Base-by-base conservation (phyloP, 2,888 invertebrate species). In the Diplolepis rosae region DNA sequence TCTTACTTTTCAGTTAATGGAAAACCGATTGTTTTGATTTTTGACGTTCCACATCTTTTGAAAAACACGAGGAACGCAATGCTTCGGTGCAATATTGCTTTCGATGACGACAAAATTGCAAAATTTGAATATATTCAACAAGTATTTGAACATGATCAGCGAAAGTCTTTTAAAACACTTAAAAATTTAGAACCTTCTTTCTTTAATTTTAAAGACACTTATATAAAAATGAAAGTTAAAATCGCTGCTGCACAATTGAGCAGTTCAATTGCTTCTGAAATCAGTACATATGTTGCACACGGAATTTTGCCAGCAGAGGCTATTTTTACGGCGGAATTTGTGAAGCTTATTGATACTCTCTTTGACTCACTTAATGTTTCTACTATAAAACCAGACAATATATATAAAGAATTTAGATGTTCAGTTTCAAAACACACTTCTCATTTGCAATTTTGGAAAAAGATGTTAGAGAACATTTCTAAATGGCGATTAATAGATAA, bases 21-120 rank as follows among this genome's bases (percentile, higher is more conserved):
- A 1, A 24, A 9, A 22, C 18, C 11, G 11, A 50, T 50, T n/a
- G 45, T 76, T 76, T 50, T 80, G 77, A 52, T 79, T 3, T 56
- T 30, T 22, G 3, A 56, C 27, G 56, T 56, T 2, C 56, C 56
- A 13, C 56, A 56, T 27, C 27, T 56, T 18, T 30, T 56, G 22
- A 56, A 56, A 79, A 45, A 80, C 48, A 4, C 22, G 48, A 11
- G 77, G 45, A 13, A 76, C 42, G 45, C 70, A 71, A 6, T 32
- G 7, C 27, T 54, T 48, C 48, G 42, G 56, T 7, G 65, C 70
- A 42, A 74, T 71, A n/a, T 66, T 69, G 11, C 11, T 24, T 13
- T 56, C 9, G 56, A 28, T n/a, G 22, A 56, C 2, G 35, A 27
- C 32, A 32, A 39, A 30, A n/a, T 24, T 2, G 30, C 24, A 11